phyloP scores from a whole-genome alignment of 2,888 invertebrate species.

The Leptopterna dolabrata region DNA sequence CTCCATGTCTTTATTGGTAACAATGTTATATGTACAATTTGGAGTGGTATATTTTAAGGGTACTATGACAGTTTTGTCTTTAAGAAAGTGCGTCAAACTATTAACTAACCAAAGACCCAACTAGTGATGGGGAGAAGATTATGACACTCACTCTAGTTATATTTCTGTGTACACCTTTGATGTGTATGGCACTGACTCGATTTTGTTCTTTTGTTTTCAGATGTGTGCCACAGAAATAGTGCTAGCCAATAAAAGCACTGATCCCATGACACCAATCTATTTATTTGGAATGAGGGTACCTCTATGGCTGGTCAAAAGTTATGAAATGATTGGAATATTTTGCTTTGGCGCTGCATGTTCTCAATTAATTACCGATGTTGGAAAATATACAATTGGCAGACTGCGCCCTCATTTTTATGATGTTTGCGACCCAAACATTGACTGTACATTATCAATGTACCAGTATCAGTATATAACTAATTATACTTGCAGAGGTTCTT shows the following conservation, averaged over 20 bases:
- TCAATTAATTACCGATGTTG: slow-evolving; percentile 90
- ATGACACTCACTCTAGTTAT: no score
- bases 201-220: slow-evolving; percentile 39
- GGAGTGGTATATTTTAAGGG: no score
- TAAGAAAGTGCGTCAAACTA: no score
- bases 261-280: slow-evolving; percentile 22
- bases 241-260: slow-evolving; percentile 26
- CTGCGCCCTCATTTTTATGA: slow-evolving; percentile 93
- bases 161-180: no score
- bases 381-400: slow-evolving; percentile 93
- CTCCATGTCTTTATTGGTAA: no score
- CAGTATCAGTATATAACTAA: slow-evolving; percentile 76
- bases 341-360: slow-evolving; percentile 88
- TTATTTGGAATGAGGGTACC: slow-evolving; percentile 74
- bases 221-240: slow-evolving; percentile 51
- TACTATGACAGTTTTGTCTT: no score
- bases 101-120: no score
- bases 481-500: slow-evolving; percentile 78
- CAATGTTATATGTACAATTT: no score
- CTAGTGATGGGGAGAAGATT: no score
- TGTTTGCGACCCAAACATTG: slow-evolving; percentile 83
- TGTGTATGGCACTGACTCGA: not conserved
- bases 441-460: slow-evolving; percentile 71
- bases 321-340: slow-evolving; percentile 82
- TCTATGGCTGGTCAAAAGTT: slow-evolving; percentile 79